phyloP scores from a whole-genome alignment of 64 coral and sea anemone species.

The Porites australiensis region DNA sequence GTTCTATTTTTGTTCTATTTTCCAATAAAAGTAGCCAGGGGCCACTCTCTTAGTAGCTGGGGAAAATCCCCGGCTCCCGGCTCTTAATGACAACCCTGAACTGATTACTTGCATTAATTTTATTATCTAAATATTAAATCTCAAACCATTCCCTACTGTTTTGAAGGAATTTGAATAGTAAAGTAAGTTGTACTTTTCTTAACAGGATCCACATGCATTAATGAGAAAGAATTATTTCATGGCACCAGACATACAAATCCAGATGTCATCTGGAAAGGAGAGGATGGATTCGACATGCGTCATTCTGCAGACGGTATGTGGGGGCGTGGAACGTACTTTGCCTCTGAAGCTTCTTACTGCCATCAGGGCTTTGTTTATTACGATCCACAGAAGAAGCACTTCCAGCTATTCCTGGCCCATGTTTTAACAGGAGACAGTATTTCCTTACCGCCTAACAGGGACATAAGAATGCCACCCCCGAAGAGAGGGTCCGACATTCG shows the following conservation, averaged over 20 bases:
- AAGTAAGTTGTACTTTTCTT: neutral
- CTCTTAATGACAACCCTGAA: too few relatives aligned
- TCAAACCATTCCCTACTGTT: neutral
- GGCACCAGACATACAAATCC: slow-evolving; percentile 63
- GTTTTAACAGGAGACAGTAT: slow-evolving; percentile 70
- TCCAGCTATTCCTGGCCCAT: slow-evolving; percentile 71
- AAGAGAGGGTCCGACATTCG: neutral
- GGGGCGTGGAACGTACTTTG: slow-evolving; percentile 80
- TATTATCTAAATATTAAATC: neutral
- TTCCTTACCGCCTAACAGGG: slow-evolving; percentile 24
- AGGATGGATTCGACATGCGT: slow-evolving; percentile 91
- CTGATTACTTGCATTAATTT: too few relatives aligned
- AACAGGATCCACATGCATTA: slow-evolving; percentile 40
- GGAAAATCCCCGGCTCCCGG: too few relatives aligned
- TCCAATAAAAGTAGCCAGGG: too few relatives aligned
- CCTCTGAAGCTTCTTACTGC: slow-evolving; percentile 65
- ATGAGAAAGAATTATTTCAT: slow-evolving; percentile 87
- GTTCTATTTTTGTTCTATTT: too few relatives aligned
- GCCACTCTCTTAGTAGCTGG: too few relatives aligned
- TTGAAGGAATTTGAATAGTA: neutral
- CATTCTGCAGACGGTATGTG: slow-evolving; percentile 82
- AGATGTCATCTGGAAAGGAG: slow-evolving; percentile 65
- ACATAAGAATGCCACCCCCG: slow-evolving; percentile 49
- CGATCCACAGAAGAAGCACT: neutral
- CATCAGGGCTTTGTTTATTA: slow-evolving; percentile 1